Conservation (phyloP, 1,140 invertebrate genomes). For the Acromyrmex heyeri region DNA sequence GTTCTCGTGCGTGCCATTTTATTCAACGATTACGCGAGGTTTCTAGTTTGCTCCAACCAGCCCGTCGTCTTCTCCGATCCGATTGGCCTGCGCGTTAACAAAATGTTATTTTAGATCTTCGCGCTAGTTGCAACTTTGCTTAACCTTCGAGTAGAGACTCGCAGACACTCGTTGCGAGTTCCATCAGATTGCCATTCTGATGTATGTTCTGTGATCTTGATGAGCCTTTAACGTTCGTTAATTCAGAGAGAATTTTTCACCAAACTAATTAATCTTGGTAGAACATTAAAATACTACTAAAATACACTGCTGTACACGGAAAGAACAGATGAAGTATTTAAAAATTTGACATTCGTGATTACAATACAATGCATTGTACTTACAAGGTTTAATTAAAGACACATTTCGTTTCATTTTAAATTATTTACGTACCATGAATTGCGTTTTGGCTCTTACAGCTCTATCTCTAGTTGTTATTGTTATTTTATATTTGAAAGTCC, state of each 20-base stretch:
- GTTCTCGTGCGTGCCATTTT: constrained; percentile 5
- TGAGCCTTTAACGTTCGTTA: background rate
- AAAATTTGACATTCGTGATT: too few species aligned
- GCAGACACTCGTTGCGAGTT: background rate
- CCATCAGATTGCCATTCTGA: background rate
- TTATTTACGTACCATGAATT: too few species aligned
- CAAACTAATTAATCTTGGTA: background rate
- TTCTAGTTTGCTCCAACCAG: background rate
- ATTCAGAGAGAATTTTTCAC: background rate
- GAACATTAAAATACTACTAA: background rate
- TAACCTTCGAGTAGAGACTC: background rate
- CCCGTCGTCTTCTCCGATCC: background rate
- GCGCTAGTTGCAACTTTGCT: background rate
- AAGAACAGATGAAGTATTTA: too few species aligned
- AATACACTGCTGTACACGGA: background rate
- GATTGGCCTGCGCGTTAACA: background rate
- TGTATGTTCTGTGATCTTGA: background rate
- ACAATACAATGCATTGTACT: too few species aligned
- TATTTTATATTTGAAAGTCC: too few species aligned
- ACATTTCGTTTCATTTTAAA: too few species aligned
- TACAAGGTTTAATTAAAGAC: too few species aligned
- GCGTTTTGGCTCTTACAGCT: too few species aligned
- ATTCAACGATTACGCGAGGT: background rate
- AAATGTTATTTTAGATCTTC: background rate
- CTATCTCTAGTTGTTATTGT: too few species aligned